phyloP scores from a whole-genome alignment of 2,113 vertebrate species.

The Dicentrarchus labrax region DNA sequence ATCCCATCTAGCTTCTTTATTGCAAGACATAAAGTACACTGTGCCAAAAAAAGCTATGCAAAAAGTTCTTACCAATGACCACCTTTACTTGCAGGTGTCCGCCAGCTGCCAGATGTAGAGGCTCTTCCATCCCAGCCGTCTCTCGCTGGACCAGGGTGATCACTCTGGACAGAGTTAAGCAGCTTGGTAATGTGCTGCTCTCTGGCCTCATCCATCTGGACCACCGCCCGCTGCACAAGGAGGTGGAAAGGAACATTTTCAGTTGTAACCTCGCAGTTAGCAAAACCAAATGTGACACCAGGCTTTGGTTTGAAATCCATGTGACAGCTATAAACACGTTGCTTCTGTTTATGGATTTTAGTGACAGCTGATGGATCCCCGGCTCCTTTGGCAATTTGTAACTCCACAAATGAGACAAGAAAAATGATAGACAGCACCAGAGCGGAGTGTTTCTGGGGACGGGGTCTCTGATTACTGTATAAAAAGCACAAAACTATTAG shows the following conservation, averaged over 20 bases:
- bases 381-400: not conserved
- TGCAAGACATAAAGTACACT: not conserved
- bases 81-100: constrained; percentile 27
- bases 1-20: not conserved
- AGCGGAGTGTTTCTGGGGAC: too few relatives aligned
- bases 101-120: constrained; percentile 77
- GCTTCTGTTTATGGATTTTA: not conserved
- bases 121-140: constrained; percentile 74
- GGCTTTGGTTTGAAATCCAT: not conserved
- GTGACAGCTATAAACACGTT: not conserved
- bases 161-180: constrained; percentile 89
- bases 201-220: constrained; percentile 94
- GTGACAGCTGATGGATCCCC: not conserved
- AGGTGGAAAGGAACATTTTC: not conserved
- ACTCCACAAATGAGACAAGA: not conserved
- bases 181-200: constrained; percentile 95
- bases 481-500: too few relatives aligned
- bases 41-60: not conserved
- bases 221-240: constrained; percentile 89
- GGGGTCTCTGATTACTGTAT: too few relatives aligned
- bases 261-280: not conserved
- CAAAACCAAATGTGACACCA: not conserved
- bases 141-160: constrained; percentile 65
- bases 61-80: constrained; percentile 77
- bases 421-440: too few relatives aligned